Base-by-base conservation (phyloP, 2,888 invertebrate species). In the Callosobruchus maculatus region DNA sequence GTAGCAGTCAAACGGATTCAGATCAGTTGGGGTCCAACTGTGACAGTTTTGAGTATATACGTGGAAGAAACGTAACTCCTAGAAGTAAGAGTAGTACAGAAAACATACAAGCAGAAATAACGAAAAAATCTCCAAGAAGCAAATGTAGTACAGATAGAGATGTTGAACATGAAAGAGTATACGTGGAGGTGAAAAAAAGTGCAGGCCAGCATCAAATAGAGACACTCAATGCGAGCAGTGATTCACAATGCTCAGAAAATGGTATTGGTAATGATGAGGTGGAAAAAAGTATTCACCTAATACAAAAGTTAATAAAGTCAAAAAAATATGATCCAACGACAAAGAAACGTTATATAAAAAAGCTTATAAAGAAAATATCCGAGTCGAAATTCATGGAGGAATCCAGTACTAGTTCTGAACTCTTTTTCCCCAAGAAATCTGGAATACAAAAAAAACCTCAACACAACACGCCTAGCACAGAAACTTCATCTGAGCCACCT, bases 31-130 rank as follows among this genome's bases (percentile, higher is more conserved):
- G 71, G 7, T 83, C 84, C 77, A 90, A 90, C 81, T 91, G 91
- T 49, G 91, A 92, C 80, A 93, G 93, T 82, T 93, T 93, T 85
- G 92, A 93, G 83, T 93, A 92, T 82, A 0, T 88, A 22, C 13
- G 9, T 49, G 49, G 49, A 49, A 49, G 49, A 49, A 49, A 49
- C 13, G 49, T 18, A 49, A 13, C 49, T 18, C 49, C 49, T 13
- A 77, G 74, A 67, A 74, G 73, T 13, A 71, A 71, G 9, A 30
- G 22, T 49, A 13, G 30, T 70, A 22, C 66, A 67, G 20, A 69
- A 20, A 93, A 83, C 92, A 92, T 82, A 0, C 88, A 22, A 13
- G 9, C 13, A 18, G 49, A 49, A 49, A 18, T 13, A 49, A 49
- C 13, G 49, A 1, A 49, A 13, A 67, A 70, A 49, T 49, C 49